phyloP scores from a whole-genome alignment of 2,113 vertebrate genomes.

The Austrofundulus limnaeus region DNA sequence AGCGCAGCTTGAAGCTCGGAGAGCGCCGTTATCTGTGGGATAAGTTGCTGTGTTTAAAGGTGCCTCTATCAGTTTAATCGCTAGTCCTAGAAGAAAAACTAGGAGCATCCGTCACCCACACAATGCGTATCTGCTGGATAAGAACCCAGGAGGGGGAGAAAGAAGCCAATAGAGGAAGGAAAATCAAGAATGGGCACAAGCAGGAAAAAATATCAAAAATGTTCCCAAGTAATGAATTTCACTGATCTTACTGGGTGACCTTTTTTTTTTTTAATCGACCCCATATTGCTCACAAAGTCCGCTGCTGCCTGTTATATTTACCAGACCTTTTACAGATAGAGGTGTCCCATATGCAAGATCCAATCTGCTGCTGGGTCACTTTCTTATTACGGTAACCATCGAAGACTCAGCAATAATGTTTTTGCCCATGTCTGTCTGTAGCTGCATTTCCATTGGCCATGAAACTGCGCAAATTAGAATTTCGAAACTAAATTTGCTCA shows the following conservation, averaged over 20 bases:
- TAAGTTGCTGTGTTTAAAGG: conserved; percentile 45
- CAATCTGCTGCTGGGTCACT: too few relatives aligned
- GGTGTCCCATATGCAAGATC: too few relatives aligned
- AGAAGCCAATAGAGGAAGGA: not conserved
- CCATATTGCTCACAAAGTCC: too few relatives aligned
- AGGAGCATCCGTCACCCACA: conserved; percentile 24
- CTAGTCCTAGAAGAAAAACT: conserved; percentile 22
- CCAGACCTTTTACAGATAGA: too few relatives aligned
- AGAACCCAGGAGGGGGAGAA: not conserved
- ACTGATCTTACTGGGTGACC: not conserved
- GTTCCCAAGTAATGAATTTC: not conserved
- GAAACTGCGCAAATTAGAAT: too few relatives aligned
- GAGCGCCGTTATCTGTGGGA: conserved; percentile 29
- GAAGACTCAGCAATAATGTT: too few relatives aligned
- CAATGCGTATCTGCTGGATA: conserved; percentile 32
- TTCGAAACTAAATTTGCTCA: too few relatives aligned
- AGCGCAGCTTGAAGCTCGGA: conserved; percentile 7
- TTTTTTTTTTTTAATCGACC: not conserved
- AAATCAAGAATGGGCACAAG: not conserved
- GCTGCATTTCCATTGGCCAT: too few relatives aligned
- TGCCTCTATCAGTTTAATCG: conserved; percentile 40
- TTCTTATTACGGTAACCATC: too few relatives aligned
- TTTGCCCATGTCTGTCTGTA: too few relatives aligned
- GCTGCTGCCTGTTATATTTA: too few relatives aligned
- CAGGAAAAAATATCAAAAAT: not conserved